Conservation (phyloP, 2,113 vertebrate genomes). For the Speoplatyrhinus poulsoni region DNA sequence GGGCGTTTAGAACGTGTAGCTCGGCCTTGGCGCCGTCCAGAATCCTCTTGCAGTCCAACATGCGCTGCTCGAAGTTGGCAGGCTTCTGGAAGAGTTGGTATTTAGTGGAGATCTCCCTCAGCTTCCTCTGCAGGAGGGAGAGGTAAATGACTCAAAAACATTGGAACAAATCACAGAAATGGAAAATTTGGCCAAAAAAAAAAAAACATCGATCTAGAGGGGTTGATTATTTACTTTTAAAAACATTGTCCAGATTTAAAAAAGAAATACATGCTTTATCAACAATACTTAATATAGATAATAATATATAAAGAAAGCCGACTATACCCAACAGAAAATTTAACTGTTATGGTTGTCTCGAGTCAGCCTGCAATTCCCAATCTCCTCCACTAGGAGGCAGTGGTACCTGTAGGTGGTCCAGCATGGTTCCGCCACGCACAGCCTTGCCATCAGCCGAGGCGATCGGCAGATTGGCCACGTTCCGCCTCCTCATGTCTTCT, state of each 20-base stretch:
- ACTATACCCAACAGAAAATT: neutral
- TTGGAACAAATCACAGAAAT: neutral
- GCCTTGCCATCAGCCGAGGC: constrained; percentile 80
- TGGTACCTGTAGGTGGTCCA: constrained; percentile 91
- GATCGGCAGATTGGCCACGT: constrained; percentile 72
- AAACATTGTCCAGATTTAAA: neutral
- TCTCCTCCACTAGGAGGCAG: constrained; percentile 57
- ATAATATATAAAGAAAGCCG: neutral
- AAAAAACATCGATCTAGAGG: too few relatives aligned
- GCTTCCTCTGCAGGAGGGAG: constrained; percentile 81
- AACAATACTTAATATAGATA: too few relatives aligned
- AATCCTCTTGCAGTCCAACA: constrained; percentile 92
- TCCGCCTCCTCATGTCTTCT: constrained; percentile 87
- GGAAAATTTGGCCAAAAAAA: too few relatives aligned
- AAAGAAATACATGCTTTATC: too few relatives aligned
- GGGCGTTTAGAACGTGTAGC: constrained; percentile 85
- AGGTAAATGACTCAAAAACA: neutral
- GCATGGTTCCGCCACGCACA: constrained; percentile 81
- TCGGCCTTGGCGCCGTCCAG: constrained; percentile 89
- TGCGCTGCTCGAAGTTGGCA: constrained; percentile 97
- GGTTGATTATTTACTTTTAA: neutral
- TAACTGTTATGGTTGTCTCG: too few relatives aligned
- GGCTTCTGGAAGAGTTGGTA: constrained; percentile 98
- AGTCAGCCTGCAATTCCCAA: neutral
- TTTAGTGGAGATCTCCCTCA: constrained; percentile 93